Evolutionary conservation across 2,888 invertebrate genomes (phyloP).

Genomic region (Perizoma affinitatum): DNA sequence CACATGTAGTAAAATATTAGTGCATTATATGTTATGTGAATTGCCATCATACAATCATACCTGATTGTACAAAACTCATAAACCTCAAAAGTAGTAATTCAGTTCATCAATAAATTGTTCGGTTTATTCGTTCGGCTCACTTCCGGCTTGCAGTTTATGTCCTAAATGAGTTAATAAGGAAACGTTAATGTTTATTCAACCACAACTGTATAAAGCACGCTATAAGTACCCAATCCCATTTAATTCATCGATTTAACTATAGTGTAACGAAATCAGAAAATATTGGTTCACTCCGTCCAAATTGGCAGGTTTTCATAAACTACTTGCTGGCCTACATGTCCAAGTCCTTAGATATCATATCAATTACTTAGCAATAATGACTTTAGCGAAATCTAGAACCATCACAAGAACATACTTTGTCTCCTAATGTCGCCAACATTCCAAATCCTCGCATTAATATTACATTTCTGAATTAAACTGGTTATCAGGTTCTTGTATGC

Average conservation of each 20-base stretch:
- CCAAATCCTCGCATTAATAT: slow-evolving; percentile 29
- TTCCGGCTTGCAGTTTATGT: slow-evolving; percentile 25
- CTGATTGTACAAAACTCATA: slow-evolving; percentile 9
- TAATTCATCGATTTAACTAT: too few relatives aligned
- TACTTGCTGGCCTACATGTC: too few relatives aligned
- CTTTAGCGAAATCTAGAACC: too few relatives aligned
- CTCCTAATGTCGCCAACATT: slow-evolving; percentile 21
- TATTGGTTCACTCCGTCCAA: too few relatives aligned
- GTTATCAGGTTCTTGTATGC: slow-evolving; percentile 28
- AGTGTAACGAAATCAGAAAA: too few relatives aligned
- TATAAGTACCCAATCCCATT: too few relatives aligned
- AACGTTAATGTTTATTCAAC: slow-evolving; percentile 6
- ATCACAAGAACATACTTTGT: slow-evolving; percentile 23
- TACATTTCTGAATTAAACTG: slow-evolving; percentile 29
- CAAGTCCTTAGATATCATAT: too few relatives aligned
- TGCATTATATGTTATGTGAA: not conserved
- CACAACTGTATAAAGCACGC: slow-evolving; percentile 2
- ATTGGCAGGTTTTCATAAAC: too few relatives aligned
- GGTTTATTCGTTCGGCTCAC: slow-evolving; percentile 21
- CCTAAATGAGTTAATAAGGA: slow-evolving; percentile 22
- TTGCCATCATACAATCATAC: not conserved
- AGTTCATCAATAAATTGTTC: slow-evolving; percentile 29
- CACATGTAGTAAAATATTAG: not conserved
- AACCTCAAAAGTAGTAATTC: slow-evolving; percentile 25
- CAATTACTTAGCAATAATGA: too few relatives aligned